A percentile compares a stretch with the other conserved stretches of the same genome.
Evolutionary conservation across 2,888 invertebrate species (phyloP).

Genomic region (Lacanobia oleracea): DNA sequence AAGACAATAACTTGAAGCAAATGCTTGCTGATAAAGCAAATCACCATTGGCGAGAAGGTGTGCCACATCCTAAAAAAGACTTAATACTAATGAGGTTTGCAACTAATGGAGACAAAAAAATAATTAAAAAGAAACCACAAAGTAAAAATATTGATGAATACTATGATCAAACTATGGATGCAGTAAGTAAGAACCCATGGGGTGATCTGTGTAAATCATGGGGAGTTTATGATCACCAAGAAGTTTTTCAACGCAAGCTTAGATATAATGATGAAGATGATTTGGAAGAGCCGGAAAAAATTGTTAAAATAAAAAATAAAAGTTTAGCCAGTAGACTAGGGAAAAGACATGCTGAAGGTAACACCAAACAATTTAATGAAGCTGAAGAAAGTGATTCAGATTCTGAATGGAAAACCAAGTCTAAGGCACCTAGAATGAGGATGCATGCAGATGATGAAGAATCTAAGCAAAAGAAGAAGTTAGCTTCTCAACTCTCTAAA

Average conservation of each 20-base stretch:
- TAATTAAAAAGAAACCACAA: constrained; percentile 88
- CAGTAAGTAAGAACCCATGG: constrained; percentile 93
- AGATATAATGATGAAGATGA: constrained; percentile 75
- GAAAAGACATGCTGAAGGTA: constrained; percentile 73
- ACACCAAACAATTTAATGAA: constrained; percentile 70
- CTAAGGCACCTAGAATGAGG: constrained; percentile 94
- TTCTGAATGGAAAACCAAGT: constrained; percentile 91
- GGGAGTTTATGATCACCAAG: constrained; percentile 92
- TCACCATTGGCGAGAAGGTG: constrained; percentile 94
- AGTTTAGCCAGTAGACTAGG: constrained; percentile 84
- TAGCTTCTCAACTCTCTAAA: constrained; percentile 66
- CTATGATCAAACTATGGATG: constrained; percentile 76
- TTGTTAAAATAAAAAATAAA: constrained; percentile 81
- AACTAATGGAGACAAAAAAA: constrained; percentile 93
- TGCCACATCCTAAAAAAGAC: constrained; percentile 92
- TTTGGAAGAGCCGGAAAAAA: constrained; percentile 69
- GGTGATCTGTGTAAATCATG: constrained; percentile 93
- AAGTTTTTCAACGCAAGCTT: constrained; percentile 84
- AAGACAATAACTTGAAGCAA: constrained; percentile 79
- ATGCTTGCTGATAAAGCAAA: constrained; percentile 89
- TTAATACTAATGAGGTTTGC: constrained; percentile 94
- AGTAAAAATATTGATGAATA: constrained; percentile 69
- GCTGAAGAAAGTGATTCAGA: constrained; percentile 87
- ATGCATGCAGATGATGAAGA: constrained; percentile 98
- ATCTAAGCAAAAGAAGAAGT: constrained; percentile 87